phyloP scores from a whole-genome alignment of 2,888 invertebrate species.

The Apodemia duryi region DNA sequence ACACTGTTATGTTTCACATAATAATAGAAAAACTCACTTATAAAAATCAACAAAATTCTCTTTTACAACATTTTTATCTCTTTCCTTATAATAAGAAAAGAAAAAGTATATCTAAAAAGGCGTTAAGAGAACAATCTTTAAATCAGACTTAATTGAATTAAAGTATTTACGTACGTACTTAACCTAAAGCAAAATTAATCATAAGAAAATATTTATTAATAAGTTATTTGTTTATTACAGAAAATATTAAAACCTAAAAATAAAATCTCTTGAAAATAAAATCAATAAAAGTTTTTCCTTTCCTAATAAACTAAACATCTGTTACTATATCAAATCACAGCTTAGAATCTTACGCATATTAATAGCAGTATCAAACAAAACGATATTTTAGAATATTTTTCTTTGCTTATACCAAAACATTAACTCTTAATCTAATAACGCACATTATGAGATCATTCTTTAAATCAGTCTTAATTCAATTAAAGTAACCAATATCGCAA shows the following conservation, averaged over 20 bases:
- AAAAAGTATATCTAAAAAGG: conserved; percentile 4
- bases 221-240: conserved; percentile 12
- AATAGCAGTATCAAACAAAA: too few species aligned
- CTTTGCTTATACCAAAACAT: conserved; percentile 9
- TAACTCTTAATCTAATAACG: conserved; percentile 11
- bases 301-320: conserved; percentile 5
- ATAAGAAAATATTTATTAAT: not conserved
- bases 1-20: conserved; percentile 17
- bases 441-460: conserved; percentile 17
- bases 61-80: not conserved
- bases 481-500: conserved; percentile 18
- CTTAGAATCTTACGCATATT: too few species aligned
- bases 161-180: not conserved
- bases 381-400: conserved; percentile 8
- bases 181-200: too few species aligned
- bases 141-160: conserved; percentile 17
- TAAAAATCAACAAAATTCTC: conserved; percentile 15
- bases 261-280: conserved; percentile 9
- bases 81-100: conserved; percentile 8
- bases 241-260: conserved; percentile 15
- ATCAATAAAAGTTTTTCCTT: conserved; percentile 15
- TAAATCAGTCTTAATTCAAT: conserved; percentile 17
- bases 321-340: too few species aligned
- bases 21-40: conserved; percentile 16
- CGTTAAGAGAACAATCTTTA: conserved; percentile 17